phyloP scores from a whole-genome alignment of 53 echinoderm and acorn worm genomes.

The Patiria pectinifera region DNA sequence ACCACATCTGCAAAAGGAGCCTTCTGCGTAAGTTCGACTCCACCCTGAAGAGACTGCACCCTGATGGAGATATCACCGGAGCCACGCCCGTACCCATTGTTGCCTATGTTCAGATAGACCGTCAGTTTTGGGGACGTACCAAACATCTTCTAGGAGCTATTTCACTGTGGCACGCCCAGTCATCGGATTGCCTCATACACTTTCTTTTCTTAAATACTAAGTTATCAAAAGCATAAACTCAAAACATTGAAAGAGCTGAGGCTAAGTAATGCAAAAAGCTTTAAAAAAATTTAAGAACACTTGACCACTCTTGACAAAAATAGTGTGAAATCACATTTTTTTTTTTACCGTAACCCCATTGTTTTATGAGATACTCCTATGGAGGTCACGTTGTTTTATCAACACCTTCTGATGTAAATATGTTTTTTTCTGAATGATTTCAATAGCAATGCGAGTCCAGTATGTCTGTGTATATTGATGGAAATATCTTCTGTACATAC shows the following conservation, averaged over 20 bases:
- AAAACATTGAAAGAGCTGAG: too few relatives aligned
- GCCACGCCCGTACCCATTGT: not conserved
- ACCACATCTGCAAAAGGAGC: not conserved
- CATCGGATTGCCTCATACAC: not conserved
- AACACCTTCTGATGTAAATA: conserved; percentile 10
- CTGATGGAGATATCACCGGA: not conserved
- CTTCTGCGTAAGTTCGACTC: not conserved
- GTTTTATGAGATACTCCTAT: not conserved
- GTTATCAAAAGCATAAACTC: too few relatives aligned
- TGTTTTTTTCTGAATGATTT: not conserved
- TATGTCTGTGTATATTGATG: conserved; percentile 21
- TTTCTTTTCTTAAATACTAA: too few relatives aligned
- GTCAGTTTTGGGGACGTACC: not conserved
- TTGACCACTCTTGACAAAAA: too few relatives aligned
- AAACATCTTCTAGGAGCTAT: not conserved
- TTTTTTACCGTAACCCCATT: too few relatives aligned
- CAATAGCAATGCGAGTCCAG: not conserved
- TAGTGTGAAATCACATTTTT: too few relatives aligned
- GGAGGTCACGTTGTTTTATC: not conserved
- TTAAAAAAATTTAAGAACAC: too few relatives aligned
- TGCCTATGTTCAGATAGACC: too few relatives aligned
- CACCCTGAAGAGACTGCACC: not conserved
- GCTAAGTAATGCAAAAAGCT: too few relatives aligned
- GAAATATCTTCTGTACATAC: conserved; percentile 49
- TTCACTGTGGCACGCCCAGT: not conserved